Percentiles rank a stretch among this genome's conserved stretches.
Conservation (phyloP, 2,888 invertebrate species). For the Sturmia bella region DNA sequence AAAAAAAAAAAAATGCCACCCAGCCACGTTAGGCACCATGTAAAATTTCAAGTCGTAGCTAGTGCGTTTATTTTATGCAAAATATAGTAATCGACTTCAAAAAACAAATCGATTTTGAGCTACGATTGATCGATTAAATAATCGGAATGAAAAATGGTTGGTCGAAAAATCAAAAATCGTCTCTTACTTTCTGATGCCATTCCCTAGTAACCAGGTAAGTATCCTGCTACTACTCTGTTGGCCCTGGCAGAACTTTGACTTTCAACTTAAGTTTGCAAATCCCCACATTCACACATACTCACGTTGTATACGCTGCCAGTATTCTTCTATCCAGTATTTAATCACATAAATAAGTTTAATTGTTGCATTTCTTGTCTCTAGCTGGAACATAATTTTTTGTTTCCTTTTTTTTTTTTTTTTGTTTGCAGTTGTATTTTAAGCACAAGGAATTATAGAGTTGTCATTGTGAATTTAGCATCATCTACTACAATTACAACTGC, state of each 20-base stretch:
- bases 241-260: conserved; percentile 24
- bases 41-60: too few relatives aligned
- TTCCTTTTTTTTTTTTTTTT: conserved; percentile 14
- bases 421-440: conserved; percentile 34
- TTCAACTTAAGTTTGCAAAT: conserved; percentile 9
- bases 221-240: conserved; percentile 6
- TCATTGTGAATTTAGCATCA: conserved; percentile 65
- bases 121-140: too few relatives aligned
- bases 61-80: too few relatives aligned
- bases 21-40: too few relatives aligned
- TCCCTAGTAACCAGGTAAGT: neutral
- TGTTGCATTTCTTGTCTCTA: conserved; percentile 66
- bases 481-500: conserved; percentile 40
- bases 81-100: too few relatives aligned
- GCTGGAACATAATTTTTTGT: conserved; percentile 1
- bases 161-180: too few relatives aligned
- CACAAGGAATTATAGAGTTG: conserved; percentile 67
- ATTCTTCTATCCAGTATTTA: conserved; percentile 53
- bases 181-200: too few relatives aligned
- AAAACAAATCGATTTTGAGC: too few relatives aligned
- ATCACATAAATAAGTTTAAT: conserved; percentile 69
- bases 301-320: conserved; percentile 13
- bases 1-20: too few relatives aligned
- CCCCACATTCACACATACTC: neutral
- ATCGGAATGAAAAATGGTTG: too few relatives aligned